Evolutionary conservation across 2,797 vertebrate species (phyloP).

Genomic region (Rhabdomys pumilio): DNA sequence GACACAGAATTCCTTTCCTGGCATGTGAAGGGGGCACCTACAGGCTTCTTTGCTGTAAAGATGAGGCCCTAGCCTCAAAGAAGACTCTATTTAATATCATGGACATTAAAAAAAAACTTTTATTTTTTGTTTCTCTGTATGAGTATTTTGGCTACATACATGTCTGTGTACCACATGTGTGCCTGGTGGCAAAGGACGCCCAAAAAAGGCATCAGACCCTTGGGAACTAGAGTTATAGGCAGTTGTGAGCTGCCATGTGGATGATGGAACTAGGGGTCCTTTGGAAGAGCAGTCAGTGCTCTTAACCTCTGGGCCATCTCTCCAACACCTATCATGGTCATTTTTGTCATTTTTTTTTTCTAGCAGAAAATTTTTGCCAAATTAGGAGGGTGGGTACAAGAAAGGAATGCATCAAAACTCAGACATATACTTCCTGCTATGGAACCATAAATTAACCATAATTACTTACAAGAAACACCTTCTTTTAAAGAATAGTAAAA

Average conservation of each 20-base stretch:
- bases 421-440: conserved; percentile 18
- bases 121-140: background rate
- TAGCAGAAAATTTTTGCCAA: conserved; percentile 32
- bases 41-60: background rate
- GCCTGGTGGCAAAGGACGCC: background rate
- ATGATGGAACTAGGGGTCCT: background rate
- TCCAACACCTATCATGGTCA: background rate
- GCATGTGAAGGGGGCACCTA: background rate
- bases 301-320: background rate
- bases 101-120: background rate
- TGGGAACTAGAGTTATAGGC: background rate
- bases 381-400: background rate
- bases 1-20: background rate
- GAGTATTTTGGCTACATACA: background rate
- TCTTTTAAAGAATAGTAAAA: conserved; percentile 52
- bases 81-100: conserved; percentile 14
- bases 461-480: conserved; percentile 30
- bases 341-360: background rate
- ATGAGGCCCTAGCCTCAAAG: background rate
- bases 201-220: background rate
- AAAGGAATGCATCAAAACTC: conserved; percentile 30
- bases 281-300: background rate
- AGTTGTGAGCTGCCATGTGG: background rate
- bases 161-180: too few relatives aligned
- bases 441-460: conserved; percentile 27